phyloP scores from a whole-genome alignment of 2,113 vertebrate species.

The Clinocottus analis region DNA sequence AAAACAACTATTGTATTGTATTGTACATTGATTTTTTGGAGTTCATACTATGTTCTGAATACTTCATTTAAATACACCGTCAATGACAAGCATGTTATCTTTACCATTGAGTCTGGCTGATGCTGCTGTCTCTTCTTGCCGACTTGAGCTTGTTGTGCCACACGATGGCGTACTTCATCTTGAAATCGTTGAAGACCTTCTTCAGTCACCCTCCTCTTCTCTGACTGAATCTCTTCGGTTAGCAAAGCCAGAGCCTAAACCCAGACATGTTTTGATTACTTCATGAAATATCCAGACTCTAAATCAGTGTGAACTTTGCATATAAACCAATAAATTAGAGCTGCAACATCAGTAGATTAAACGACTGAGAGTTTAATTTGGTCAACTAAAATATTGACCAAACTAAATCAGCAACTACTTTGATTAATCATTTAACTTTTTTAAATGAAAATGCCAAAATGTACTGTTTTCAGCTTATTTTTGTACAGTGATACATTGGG shows the following conservation, averaged over 20 bases:
- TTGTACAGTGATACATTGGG: background rate
- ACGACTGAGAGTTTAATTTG: too few relatives aligned
- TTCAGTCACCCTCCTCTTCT: constrained; percentile 79
- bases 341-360: background rate
- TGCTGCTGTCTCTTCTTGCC: constrained; percentile 81
- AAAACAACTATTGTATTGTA: too few relatives aligned
- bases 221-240: constrained; percentile 86
- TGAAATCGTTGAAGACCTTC: constrained; percentile 88
- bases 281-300: too few relatives aligned
- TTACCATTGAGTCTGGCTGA: constrained; percentile 62
- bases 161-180: constrained; percentile 86
- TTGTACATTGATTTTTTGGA: background rate
- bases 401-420: background rate
- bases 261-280: background rate
- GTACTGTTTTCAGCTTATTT: background rate
- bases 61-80: background rate
- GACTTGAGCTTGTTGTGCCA: constrained; percentile 83
- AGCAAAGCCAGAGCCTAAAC: constrained; percentile 81
- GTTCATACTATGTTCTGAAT: too few relatives aligned
- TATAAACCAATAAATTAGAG: background rate
- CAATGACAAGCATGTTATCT: background rate
- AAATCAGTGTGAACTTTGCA: background rate
- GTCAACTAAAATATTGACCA: too few relatives aligned
- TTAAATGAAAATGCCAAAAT: background rate
- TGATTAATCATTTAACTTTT: background rate